Conservation (phyloP, 1,140 invertebrate species). For the Ylistrum balloti region DNA sequence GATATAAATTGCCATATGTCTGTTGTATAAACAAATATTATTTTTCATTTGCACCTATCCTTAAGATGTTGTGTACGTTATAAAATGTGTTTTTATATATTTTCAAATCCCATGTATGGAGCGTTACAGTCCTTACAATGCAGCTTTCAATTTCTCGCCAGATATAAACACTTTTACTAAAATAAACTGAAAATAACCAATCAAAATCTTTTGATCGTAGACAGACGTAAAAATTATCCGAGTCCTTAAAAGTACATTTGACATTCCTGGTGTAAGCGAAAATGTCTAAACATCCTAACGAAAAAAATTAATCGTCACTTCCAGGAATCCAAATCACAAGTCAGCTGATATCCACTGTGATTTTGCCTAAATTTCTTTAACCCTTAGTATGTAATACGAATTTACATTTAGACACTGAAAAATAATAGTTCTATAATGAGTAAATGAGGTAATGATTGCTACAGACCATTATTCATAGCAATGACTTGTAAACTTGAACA, state of each 20-base stretch:
- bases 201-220: too few relatives aligned
- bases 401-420: background rate
- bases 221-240: too few relatives aligned
- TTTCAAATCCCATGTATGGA: constrained; percentile 19
- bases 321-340: background rate
- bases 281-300: background rate
- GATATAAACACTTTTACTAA: background rate
- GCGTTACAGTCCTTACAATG: background rate
- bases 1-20: background rate
- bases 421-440: background rate
- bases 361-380: background rate
- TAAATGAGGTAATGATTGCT: background rate
- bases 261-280: too few relatives aligned
- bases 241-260: too few relatives aligned
- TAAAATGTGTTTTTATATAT: constrained; percentile 40
- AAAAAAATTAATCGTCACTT: background rate
- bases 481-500: background rate
- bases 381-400: background rate
- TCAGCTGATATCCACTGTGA: background rate
- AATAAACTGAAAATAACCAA: too few relatives aligned
- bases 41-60: background rate
- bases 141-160: background rate
- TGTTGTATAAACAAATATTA: background rate
- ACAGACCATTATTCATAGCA: background rate
- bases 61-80: constrained; percentile 6